These are phyloP conservation scores for Acanthis flammea DNA, from an alignment of 2,797 vertebrate genomes.

Conservation along the genomic window DNA sequence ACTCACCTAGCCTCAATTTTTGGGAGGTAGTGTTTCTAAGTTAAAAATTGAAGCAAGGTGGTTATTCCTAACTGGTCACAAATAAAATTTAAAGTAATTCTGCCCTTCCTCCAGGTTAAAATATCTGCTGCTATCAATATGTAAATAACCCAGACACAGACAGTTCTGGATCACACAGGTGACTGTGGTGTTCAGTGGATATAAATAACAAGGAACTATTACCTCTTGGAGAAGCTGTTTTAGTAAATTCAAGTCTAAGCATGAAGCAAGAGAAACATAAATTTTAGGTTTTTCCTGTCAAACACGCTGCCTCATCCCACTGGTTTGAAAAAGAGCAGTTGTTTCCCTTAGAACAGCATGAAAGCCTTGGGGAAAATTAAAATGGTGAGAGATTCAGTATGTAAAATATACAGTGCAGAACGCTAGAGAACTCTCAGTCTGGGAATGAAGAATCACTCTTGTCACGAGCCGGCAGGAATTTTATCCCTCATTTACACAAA, in stretches of 20 bases:
- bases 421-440: neutral
- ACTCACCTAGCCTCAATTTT: neutral
- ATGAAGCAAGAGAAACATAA: constrained; percentile 64
- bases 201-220: constrained; percentile 56
- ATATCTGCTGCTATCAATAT: neutral
- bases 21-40: neutral
- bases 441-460: neutral
- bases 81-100: neutral
- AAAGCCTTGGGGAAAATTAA: constrained; percentile 32
- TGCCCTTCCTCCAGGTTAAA: neutral
- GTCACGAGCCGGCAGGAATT: neutral
- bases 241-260: constrained; percentile 65
- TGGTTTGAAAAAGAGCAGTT: constrained; percentile 62
- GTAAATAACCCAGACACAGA: constrained; percentile 6
- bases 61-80: neutral
- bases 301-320: constrained; percentile 41
- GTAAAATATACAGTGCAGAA: neutral
- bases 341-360: constrained; percentile 25
- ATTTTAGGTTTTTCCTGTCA: constrained; percentile 70
- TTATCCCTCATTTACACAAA: neutral
- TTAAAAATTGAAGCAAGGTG: neutral
- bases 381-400: neutral
- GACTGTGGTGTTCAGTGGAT: constrained; percentile 17
- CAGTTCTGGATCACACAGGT: neutral
- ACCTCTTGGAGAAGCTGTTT: constrained; percentile 22